Evolutionary conservation across 2,113 vertebrate species (phyloP), one percentile per base, ranked within the genome.

Genomic region (Corydoras sp.): DNA sequence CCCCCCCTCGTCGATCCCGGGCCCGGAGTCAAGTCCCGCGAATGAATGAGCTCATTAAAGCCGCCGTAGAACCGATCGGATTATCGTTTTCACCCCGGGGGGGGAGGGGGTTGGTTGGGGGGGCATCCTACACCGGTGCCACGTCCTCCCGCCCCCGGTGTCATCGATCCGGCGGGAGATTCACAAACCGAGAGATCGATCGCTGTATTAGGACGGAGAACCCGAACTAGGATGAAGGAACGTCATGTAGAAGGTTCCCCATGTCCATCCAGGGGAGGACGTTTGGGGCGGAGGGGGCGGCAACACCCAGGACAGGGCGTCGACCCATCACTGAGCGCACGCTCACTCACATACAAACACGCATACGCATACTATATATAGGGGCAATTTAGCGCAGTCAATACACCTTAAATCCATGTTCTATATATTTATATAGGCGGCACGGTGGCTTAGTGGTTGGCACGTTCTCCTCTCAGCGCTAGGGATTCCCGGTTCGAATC

Each of bases 11-110:
- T 91, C 81, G 87, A 90, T 90, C 76, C 65, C 62, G 77, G 82
- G 86, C 87, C 86, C 79, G 81, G 76, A 87, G 86, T 90, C 85
- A 75, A 88, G 90, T 81, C 74, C 80, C 78, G 83, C 86, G 87
- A 86, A 84, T 88, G 84, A 91, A 90, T 91, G 88, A 86, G 86
- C 86, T 91, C 90, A 90, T 91, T 89, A 87, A 90, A 89, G 87
- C 86, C 60, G 76, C 79, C 88, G 88, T 89, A 60, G 76, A 85
- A 82, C 86, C 89, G 90, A 91, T 91, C 91, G 87, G 86, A 91
- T 90, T 91, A 90, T 90, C 76, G 87, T 86, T 88, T 88, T 89
- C 77, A 71, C 83, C 89, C 86, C 29, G 76, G 84, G 87, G 89
- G 83, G 66, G 75, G 67, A 35, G 80, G 75, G 58, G n/a, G 12